Percentiles rank a stretch among this genome's conserved stretches.
Conservation (phyloP, 2,888 invertebrate species). For the Pseudococcus viburni region DNA sequence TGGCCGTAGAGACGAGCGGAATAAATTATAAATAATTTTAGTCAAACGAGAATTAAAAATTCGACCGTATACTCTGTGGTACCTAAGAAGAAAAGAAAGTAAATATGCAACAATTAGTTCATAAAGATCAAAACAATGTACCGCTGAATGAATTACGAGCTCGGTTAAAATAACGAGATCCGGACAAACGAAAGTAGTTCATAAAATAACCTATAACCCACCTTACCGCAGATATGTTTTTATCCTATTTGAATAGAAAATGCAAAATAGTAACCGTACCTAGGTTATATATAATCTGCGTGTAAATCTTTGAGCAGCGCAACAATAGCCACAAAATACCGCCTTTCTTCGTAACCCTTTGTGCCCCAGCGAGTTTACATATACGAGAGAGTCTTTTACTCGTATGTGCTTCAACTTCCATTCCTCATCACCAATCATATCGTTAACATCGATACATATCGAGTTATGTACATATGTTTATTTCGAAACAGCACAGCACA, state of each 20-base stretch:
- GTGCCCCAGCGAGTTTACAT: not conserved
- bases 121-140: slow-evolving; percentile 40
- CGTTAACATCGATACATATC: slow-evolving; percentile 40
- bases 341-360: slow-evolving; percentile 36
- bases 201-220: slow-evolving; percentile 49
- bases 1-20: not conserved
- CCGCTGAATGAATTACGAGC: slow-evolving; percentile 44
- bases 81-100: slow-evolving; percentile 30
- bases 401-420: not conserved
- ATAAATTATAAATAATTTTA: slow-evolving; percentile 30
- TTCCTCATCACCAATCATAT: slow-evolving; percentile 30
- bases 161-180: slow-evolving; percentile 49
- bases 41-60: slow-evolving; percentile 11
- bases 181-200: slow-evolving; percentile 47
- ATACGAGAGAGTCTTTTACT: not conserved
- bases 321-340: slow-evolving; percentile 41
- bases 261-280: slow-evolving; percentile 47
- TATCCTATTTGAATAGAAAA: slow-evolving; percentile 44
- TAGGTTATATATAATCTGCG: slow-evolving; percentile 1
- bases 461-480: not conserved
- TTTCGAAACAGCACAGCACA: not conserved
- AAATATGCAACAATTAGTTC: slow-evolving; percentile 44
- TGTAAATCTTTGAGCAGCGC: not conserved
- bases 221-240: slow-evolving; percentile 33
- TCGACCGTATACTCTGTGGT: slow-evolving; percentile 12